Conservation (phyloP, 2,797 vertebrate species). For the Oreochromis mossambicus region DNA sequence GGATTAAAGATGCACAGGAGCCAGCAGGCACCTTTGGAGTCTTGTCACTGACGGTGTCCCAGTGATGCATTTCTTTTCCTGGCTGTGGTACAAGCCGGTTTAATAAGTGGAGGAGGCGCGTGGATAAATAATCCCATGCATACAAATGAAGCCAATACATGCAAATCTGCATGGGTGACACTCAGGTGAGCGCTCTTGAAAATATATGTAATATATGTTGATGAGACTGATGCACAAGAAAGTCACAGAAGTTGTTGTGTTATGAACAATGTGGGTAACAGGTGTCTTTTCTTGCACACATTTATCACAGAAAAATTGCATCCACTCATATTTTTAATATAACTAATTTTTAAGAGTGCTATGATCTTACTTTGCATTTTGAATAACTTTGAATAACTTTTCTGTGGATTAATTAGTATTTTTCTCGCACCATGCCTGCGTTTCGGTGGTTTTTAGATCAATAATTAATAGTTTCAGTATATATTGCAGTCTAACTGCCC, state of each 20-base stretch:
- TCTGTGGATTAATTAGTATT: neutral
- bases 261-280: neutral
- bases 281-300: neutral
- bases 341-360: neutral
- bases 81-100: neutral
- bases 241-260: neutral
- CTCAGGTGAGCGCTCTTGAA: slow-evolving; percentile 51
- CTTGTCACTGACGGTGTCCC: neutral
- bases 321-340: neutral
- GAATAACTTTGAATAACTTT: neutral
- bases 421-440: neutral
- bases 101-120: slow-evolving; percentile 8
- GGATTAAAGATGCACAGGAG: slow-evolving; percentile 23
- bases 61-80: neutral
- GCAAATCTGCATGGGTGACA: neutral
- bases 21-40: neutral
- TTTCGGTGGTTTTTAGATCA: neutral
- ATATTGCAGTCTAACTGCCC: neutral
- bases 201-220: neutral
- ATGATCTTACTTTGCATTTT: neutral
- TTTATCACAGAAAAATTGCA: neutral
- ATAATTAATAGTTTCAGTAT: neutral
- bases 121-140: neutral
- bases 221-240: neutral
- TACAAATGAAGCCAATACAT: slow-evolving; percentile 19